Conservation (phyloP, 1,140 invertebrate species). For the Drosophila kanapiae region DNA sequence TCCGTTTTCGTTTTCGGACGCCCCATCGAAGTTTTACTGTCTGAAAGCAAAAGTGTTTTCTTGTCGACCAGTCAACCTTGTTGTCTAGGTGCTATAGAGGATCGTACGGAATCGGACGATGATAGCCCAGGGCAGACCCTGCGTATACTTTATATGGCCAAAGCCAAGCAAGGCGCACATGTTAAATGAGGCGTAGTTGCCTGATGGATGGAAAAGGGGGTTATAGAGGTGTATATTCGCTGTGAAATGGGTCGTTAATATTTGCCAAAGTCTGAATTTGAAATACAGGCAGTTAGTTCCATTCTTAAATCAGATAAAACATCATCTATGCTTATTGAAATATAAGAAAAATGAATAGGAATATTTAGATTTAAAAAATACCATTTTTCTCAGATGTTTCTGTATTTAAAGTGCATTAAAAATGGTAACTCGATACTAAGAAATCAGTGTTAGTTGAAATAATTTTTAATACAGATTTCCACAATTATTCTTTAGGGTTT, state of each 20-base stretch:
- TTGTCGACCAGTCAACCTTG: conserved; percentile 27
- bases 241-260: neutral
- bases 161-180: conserved; percentile 36
- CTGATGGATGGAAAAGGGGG: neutral
- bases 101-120: conserved; percentile 38
- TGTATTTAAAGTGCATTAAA: too few species aligned
- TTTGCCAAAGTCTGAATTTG: neutral
- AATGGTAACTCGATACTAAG: too few species aligned
- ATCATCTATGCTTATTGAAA: too few species aligned
- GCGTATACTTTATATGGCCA: conserved; percentile 66
- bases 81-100: conserved; percentile 57
- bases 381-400: too few species aligned
- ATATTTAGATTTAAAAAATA: too few species aligned
- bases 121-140: conserved; percentile 65
- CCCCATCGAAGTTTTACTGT: conserved; percentile 50
- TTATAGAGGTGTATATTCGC: neutral
- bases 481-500: too few species aligned
- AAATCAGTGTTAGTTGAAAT: too few species aligned
- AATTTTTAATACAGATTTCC: too few species aligned
- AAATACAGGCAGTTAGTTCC: too few species aligned
- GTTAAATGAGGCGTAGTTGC: neutral
- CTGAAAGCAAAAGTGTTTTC: conserved; percentile 69
- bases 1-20: conserved; percentile 27
- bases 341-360: too few species aligned
- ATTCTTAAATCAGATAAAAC: too few species aligned